phyloP scores from a whole-genome alignment of 1,140 invertebrate species.

The Heliconius nattereri region DNA sequence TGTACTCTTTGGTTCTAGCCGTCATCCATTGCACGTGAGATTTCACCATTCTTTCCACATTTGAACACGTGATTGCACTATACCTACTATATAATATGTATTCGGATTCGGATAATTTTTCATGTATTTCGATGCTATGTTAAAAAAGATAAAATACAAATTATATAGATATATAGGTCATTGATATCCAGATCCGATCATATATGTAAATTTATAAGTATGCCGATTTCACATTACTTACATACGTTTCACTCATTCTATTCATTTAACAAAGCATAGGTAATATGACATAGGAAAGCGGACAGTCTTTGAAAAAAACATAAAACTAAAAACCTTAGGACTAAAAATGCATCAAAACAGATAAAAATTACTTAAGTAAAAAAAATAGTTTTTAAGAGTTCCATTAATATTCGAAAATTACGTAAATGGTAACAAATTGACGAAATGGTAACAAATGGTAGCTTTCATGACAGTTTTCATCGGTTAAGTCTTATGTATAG shows the following conservation, averaged over 20 bases:
- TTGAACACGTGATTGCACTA: conserved; percentile 44
- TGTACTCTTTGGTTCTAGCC: conserved; percentile 78
- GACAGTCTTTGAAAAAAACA: conserved; percentile 36
- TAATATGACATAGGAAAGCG: conserved; percentile 30
- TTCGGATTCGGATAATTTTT: not conserved
- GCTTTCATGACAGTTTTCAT: conserved; percentile 28
- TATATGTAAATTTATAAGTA: not conserved
- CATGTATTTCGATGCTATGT: not conserved
- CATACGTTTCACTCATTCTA: not conserved
- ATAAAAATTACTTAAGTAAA: not conserved
- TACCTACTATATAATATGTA: conserved; percentile 32
- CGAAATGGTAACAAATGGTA: conserved; percentile 44
- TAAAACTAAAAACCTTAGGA: conserved; percentile 25
- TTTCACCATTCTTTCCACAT: conserved; percentile 39
- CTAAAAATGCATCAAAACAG: conserved; percentile 31
- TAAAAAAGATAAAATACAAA: not conserved
- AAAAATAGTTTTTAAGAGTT: not conserved
- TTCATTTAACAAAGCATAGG: conserved; percentile 17
- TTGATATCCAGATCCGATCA: not conserved
- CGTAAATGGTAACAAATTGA: conserved; percentile 36
- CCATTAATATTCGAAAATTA: conserved; percentile 1
- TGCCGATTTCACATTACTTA: not conserved
- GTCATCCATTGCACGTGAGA: conserved; percentile 55
- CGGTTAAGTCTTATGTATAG: not conserved
- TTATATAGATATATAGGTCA: not conserved